A percentile compares a stretch with the other conserved stretches of the same genome.
Evolutionary conservation across 2,888 invertebrate species (phyloP).

Genomic region (Andrena hattorfiana): DNA sequence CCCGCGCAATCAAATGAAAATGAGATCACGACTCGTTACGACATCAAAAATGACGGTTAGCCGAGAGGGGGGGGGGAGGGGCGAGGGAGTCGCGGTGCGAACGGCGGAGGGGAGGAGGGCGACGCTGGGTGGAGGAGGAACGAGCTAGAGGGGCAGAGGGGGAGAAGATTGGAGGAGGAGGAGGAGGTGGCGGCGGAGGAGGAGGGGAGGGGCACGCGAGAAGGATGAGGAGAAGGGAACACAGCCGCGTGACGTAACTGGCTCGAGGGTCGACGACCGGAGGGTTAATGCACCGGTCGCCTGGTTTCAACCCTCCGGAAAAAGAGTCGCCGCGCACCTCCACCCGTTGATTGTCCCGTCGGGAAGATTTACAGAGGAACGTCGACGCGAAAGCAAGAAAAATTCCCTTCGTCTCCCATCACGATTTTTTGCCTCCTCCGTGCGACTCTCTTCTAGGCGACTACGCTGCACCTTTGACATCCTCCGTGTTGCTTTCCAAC

Average conservation of each 20-base stretch:
- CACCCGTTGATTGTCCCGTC: constrained; percentile 58
- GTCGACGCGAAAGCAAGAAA: constrained; percentile 35
- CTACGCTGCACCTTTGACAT: background rate
- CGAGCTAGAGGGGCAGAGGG: constrained; percentile 21
- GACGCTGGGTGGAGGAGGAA: background rate
- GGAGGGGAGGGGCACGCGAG: constrained; percentile 43
- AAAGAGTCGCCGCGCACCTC: constrained; percentile 70
- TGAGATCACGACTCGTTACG: constrained; percentile 85
- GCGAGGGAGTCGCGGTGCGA: constrained; percentile 17
- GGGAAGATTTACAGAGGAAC: constrained; percentile 63
- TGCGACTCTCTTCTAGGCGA: background rate
- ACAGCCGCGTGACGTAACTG: constrained; percentile 81
- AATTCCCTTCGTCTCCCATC: background rate
- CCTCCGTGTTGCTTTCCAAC: background rate
- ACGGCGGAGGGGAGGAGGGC: constrained; percentile 29
- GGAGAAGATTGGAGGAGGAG: constrained; percentile 39
- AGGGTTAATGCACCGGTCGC: constrained; percentile 83
- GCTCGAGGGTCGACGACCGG: constrained; percentile 83
- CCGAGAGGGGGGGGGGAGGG: constrained; percentile 51
- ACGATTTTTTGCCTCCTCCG: background rate
- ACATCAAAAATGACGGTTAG: constrained; percentile 83
- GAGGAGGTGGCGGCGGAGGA: constrained; percentile 38
- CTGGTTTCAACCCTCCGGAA: constrained; percentile 78
- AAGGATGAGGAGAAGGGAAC: constrained; percentile 52
- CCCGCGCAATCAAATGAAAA: constrained; percentile 85